phyloP scores from a whole-genome alignment of 2,888 invertebrate species.

The Lottia scabra region DNA sequence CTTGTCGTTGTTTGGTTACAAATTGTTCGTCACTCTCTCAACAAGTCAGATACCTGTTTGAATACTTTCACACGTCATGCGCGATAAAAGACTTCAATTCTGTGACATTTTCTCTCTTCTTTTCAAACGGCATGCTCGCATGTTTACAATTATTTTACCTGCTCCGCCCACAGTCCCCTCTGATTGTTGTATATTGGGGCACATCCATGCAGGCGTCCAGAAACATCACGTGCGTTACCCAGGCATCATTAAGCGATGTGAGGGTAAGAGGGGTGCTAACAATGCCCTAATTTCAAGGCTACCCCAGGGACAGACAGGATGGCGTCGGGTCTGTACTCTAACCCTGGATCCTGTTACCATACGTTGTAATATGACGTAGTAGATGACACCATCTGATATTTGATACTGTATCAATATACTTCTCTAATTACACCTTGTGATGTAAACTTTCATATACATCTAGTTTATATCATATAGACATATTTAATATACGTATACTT shows the following conservation, averaged over 20 bases:
- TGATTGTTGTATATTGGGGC: not conserved
- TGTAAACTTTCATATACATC: too few species aligned
- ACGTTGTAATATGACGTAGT: not conserved
- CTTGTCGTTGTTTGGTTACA: not conserved
- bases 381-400: not conserved
- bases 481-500: too few species aligned
- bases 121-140: not conserved
- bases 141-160: not conserved
- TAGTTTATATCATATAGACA: too few species aligned
- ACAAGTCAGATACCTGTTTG: not conserved
- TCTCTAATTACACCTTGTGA: too few species aligned
- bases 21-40: not conserved
- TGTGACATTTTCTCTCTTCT: not conserved
- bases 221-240: not conserved
- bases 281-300: not conserved
- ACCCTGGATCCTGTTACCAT: not conserved
- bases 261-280: not conserved
- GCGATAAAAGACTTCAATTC: not conserved
- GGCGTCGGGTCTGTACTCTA: slow-evolving; percentile 1
- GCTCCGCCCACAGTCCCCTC: not conserved
- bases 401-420: not conserved
- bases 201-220: not conserved
- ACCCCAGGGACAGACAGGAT: not conserved
- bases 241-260: not conserved
- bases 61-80: not conserved